Evolutionary conservation across 2,888 invertebrate species (phyloP).

Genomic region (Ichneumoninae sp.): DNA sequence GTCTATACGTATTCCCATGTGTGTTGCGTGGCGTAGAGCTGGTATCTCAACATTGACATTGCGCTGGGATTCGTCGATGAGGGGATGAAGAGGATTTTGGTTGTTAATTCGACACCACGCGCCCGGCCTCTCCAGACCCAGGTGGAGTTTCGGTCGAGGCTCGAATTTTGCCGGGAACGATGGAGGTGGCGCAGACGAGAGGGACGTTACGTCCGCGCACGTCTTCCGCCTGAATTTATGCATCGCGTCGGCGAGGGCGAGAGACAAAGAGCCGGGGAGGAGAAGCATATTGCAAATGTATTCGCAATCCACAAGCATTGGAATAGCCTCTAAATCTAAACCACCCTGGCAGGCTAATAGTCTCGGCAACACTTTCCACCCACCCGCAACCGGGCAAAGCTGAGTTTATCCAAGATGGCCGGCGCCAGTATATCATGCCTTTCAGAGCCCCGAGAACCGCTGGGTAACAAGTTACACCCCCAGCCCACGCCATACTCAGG

Average conservation of each 20-base stretch:
- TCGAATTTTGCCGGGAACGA: slow-evolving; percentile 31
- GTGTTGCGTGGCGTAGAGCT: too few species aligned
- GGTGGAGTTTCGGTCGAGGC: neutral
- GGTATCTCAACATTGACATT: slow-evolving; percentile 33
- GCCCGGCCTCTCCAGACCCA: neutral
- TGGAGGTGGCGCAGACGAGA: slow-evolving; percentile 21
- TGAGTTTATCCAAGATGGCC: slow-evolving; percentile 71
- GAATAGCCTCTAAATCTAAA: slow-evolving; percentile 73
- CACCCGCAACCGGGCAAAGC: slow-evolving; percentile 32
- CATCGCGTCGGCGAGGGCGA: slow-evolving; percentile 46
- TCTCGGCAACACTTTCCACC: slow-evolving; percentile 68
- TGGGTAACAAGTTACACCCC: slow-evolving; percentile 57
- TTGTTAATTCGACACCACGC: slow-evolving; percentile 32
- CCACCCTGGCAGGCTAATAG: slow-evolving; percentile 71
- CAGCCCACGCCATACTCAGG: slow-evolving; percentile 13
- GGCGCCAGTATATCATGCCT: slow-evolving; percentile 67
- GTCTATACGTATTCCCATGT: too few species aligned
- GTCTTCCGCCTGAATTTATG: slow-evolving; percentile 65
- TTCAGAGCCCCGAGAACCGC: slow-evolving; percentile 56
- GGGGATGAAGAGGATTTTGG: slow-evolving; percentile 40
- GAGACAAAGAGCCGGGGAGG: slow-evolving; percentile 21
- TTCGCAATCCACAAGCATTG: slow-evolving; percentile 71
- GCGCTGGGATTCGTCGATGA: slow-evolving; percentile 24
- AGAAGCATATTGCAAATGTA: slow-evolving; percentile 70
- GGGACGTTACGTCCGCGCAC: slow-evolving; percentile 54